Evolutionary conservation across 2,797 vertebrate species (phyloP).

Genomic region (Eospalax fontanierii): DNA sequence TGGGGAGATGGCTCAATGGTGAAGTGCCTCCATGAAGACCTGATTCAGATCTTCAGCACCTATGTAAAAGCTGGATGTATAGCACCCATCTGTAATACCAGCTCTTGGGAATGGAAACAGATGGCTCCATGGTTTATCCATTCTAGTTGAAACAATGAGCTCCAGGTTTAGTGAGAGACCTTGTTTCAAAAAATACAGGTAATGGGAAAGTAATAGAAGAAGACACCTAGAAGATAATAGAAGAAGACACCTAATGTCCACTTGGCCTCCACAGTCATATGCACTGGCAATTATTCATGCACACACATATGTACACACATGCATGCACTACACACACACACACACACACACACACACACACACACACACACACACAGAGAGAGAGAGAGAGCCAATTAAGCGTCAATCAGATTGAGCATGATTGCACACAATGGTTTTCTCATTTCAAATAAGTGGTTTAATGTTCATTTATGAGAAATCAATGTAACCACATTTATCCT

Average conservation of each 20-base stretch:
- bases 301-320: too few relatives aligned
- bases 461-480: conserved; percentile 82
- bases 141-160: background rate
- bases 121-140: background rate
- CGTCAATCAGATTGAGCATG: conserved; percentile 69
- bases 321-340: background rate
- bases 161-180: background rate
- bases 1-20: background rate
- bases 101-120: background rate
- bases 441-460: conserved; percentile 74
- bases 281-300: too few relatives aligned
- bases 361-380: background rate
- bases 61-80: background rate
- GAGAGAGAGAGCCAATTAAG: conserved; percentile 69
- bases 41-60: background rate
- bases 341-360: background rate
- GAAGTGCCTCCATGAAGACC: too few relatives aligned
- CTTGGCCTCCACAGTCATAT: background rate
- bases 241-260: too few relatives aligned
- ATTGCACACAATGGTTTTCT: conserved; percentile 78
- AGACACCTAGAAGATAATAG: too few relatives aligned
- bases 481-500: conserved; percentile 79
- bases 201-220: too few relatives aligned
- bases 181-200: background rate
- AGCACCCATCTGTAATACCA: background rate